phyloP scores from a whole-genome alignment of 1,140 invertebrate genomes.

The Stegodyphus mimosarum region DNA sequence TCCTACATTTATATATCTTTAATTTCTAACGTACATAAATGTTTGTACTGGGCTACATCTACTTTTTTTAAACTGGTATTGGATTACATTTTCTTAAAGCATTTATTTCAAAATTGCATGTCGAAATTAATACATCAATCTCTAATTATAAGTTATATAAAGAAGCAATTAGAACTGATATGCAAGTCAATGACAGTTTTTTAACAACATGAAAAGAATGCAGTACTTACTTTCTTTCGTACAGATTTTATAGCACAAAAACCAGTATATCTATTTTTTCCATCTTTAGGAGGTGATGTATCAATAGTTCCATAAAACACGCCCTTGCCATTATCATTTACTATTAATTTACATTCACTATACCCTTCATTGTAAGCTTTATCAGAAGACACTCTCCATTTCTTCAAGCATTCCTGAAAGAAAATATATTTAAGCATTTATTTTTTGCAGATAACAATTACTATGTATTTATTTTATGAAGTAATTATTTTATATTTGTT shows the following conservation, averaged over 20 bases:
- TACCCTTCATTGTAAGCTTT: conserved; percentile 83
- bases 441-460: not conserved
- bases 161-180: too few species aligned
- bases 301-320: conserved; percentile 81
- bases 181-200: too few species aligned
- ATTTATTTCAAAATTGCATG: too few species aligned
- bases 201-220: too few species aligned
- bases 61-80: too few species aligned
- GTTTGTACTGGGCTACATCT: too few species aligned
- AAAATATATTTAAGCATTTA: conserved; percentile 56
- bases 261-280: conserved; percentile 77
- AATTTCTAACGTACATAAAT: too few species aligned
- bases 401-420: conserved; percentile 72
- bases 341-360: conserved; percentile 75
- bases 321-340: conserved; percentile 77
- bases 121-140: too few species aligned
- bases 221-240: conserved; percentile 72
- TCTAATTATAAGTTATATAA: too few species aligned
- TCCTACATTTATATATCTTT: too few species aligned
- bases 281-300: conserved; percentile 82
- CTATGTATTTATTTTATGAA: not conserved
- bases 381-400: conserved; percentile 82
- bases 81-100: too few species aligned
- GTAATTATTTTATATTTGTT: not conserved
- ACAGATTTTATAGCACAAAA: conserved; percentile 82